Evolutionary conservation across 2,888 invertebrate genomes (phyloP), one percentile per base, ranked within the genome.

Genomic region (Nephrotoma guestfalica): DNA sequence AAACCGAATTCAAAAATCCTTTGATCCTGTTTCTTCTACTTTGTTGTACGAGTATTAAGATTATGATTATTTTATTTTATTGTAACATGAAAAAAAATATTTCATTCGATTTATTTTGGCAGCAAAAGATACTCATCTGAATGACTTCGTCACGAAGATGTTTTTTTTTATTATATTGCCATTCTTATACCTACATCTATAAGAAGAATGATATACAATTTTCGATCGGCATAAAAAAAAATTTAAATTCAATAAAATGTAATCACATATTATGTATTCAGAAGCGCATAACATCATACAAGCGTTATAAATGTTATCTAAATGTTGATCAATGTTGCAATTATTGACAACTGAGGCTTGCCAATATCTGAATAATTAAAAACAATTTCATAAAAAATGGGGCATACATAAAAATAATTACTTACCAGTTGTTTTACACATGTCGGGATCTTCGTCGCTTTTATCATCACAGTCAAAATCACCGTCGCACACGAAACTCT

Each of bases 391-490:
- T 30, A 30, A 30, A 30, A 30, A 30, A 3, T 2, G 30, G 2
- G 30, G 30, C 2, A 30, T 30, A 30, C 30, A 30, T 30, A 30
- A 30, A 30, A 51, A 47, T 51, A 7, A 30, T 30, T 86, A 71
- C 90, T 89, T 87, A 90, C 90, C 91, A 93, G 90, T 91, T 94
- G 95, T 94, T 93, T 93, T 94, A 91, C 96, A 96, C 91, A 94
- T 93, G 88, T 93, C 93, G 87, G 93, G 92, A 89, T 93, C 93
- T 92, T 97, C 97, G 91, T 97, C 97, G n/a, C 96, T 95, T 90
- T 94, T 94, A 92, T 97, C 97, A 86, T 92, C 93, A 91, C 97
- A 97, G 91, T 97, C 97, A 89, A 94, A 93, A 86, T 94, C 94
- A 87, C 95, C 94, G 90, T 97, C 97, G 90, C 97, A 97, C 88